Evolutionary conservation across 2,888 invertebrate genomes (phyloP).

Genomic region (Chesias legatella): DNA sequence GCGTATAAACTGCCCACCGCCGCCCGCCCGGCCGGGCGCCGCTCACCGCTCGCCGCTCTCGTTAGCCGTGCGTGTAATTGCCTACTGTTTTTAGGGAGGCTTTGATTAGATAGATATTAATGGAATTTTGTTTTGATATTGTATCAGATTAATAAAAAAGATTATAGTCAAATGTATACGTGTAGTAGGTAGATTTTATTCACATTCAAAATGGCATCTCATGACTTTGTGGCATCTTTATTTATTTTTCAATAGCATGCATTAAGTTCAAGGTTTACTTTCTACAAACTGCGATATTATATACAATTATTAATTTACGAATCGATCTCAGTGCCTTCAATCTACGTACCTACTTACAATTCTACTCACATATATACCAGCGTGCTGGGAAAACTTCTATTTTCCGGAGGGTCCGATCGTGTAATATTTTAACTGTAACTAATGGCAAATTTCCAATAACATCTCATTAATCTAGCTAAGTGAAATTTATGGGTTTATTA

Average conservation of each 20-base stretch:
- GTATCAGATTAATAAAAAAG: slow-evolving; percentile 18
- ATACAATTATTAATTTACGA: no score
- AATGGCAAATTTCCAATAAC: slow-evolving; percentile 72
- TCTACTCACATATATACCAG: slow-evolving; percentile 14
- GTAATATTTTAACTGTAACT: slow-evolving; percentile 45
- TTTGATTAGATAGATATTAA: slow-evolving; percentile 47
- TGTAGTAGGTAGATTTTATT: neutral
- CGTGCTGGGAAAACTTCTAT: slow-evolving; percentile 24
- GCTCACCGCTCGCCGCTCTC: slow-evolving; percentile 45
- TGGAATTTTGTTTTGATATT: slow-evolving; percentile 16
- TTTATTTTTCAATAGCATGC: no score
- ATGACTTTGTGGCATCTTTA: no score
- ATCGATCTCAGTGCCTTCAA: no score
- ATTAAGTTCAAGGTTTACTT: no score
- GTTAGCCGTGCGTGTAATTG: slow-evolving; percentile 66
- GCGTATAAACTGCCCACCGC: slow-evolving; percentile 48
- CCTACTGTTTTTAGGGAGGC: slow-evolving; percentile 56
- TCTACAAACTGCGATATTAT: no score
- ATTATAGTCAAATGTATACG: slow-evolving; percentile 6
- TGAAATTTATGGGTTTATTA: slow-evolving; percentile 78
- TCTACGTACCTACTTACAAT: slow-evolving; percentile 2
- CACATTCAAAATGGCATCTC: no score
- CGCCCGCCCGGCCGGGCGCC: slow-evolving; percentile 27
- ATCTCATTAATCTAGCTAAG: slow-evolving; percentile 74
- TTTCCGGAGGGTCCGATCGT: slow-evolving; percentile 28